Conservation (phyloP, 2,888 invertebrate species). For the Gibbula magus region DNA sequence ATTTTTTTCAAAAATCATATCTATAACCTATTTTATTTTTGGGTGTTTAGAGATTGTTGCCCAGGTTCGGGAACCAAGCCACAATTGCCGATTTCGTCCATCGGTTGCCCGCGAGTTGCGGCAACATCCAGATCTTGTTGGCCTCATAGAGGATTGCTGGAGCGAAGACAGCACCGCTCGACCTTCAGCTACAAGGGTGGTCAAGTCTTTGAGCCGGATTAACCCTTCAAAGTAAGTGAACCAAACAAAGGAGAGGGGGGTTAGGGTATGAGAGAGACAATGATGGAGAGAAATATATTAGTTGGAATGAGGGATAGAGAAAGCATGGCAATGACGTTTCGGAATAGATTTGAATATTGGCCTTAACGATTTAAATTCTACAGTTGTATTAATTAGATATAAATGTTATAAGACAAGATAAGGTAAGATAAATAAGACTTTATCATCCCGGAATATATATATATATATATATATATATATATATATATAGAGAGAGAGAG, state of each 20-base stretch:
- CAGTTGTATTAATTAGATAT: no score
- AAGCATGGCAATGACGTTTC: no score
- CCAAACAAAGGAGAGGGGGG: no score
- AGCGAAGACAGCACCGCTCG: slow-evolving; percentile 56
- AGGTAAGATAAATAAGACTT: no score
- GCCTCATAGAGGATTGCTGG: slow-evolving; percentile 65
- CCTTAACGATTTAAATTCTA: no score
- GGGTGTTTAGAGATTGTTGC: slow-evolving; percentile 54
- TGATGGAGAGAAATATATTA: no score
- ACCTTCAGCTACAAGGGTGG: slow-evolving; percentile 55
- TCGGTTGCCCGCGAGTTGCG: slow-evolving; percentile 52
- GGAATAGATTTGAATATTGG: no score
- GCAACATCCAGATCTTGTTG: slow-evolving; percentile 51
- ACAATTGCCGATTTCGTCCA: slow-evolving; percentile 52
- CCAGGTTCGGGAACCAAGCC: slow-evolving; percentile 43
- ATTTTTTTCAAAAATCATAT: neutral
- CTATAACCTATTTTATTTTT: neutral
- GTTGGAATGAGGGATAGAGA: no score
- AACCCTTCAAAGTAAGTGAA: slow-evolving; percentile 59
- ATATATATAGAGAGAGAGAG: neutral
- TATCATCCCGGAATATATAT: no score
- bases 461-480: no score
- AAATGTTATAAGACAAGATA: no score
- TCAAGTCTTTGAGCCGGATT: slow-evolving; percentile 58
- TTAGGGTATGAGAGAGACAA: no score